Conservation (phyloP, 2,888 invertebrate species). For the Dasysyrphus tricinctus region DNA sequence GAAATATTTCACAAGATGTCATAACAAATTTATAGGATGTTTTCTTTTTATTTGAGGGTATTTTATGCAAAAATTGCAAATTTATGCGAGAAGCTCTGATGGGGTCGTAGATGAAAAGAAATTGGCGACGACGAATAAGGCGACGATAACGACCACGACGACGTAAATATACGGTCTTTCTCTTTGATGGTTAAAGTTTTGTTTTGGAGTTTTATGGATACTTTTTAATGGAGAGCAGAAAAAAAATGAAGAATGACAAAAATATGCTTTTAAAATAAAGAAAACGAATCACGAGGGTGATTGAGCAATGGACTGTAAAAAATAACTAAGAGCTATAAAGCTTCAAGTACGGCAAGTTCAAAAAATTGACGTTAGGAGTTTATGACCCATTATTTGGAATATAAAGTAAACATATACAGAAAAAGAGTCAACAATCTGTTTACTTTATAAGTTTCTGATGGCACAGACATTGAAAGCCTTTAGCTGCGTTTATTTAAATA, state of each 20-base stretch:
- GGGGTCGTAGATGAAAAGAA: constrained; percentile 12
- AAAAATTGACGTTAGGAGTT: not conserved
- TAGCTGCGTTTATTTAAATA: no score
- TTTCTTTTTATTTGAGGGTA: constrained; percentile 23
- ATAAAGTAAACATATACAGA: not conserved
- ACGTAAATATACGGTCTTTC: not conserved
- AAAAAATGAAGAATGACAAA: not conserved
- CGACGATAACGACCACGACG: not conserved
- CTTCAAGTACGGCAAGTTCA: not conserved
- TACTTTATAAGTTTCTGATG: no score
- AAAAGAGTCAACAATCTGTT: not conserved
- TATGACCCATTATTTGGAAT: not conserved
- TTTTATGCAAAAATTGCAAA: constrained; percentile 22
- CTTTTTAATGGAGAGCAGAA: not conserved
- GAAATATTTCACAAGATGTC: constrained; percentile 61
- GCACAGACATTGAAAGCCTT: no score
- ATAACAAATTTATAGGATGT: constrained; percentile 55
- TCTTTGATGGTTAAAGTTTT: constrained; percentile 2
- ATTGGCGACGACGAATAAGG: not conserved
- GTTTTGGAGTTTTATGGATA: not conserved
- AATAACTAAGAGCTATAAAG: not conserved
- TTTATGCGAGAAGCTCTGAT: constrained; percentile 1
- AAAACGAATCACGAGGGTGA: not conserved
- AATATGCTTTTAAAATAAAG: not conserved
- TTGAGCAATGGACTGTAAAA: not conserved